Evolutionary conservation across 2,797 vertebrate species (phyloP).

Genomic region (Cygnus olor): DNA sequence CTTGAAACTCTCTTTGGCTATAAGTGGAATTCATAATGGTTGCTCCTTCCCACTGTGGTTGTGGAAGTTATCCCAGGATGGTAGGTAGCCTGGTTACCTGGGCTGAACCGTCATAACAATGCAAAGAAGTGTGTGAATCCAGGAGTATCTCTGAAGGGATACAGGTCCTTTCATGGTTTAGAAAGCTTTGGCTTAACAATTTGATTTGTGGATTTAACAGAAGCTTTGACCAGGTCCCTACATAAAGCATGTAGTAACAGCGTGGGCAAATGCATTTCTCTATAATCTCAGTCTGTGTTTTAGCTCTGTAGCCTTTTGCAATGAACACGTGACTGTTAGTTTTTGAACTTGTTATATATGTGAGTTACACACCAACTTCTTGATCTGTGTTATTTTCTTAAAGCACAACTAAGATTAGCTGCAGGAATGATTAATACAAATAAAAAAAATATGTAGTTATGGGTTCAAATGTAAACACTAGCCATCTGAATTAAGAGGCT

Average conservation of each 20-base stretch:
- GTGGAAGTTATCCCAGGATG: neutral
- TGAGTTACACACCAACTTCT: neutral
- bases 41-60: neutral
- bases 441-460: neutral
- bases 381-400: neutral
- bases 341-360: neutral
- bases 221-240: neutral
- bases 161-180: neutral
- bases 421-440: neutral
- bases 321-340: neutral
- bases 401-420: neutral
- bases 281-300: neutral
- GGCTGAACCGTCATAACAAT: fast-evolving
- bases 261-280: neutral
- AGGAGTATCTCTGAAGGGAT: fast-evolving
- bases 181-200: neutral
- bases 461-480: neutral
- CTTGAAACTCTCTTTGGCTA: neutral
- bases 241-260: neutral
- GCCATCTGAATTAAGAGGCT: neutral
- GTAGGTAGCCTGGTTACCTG: neutral
- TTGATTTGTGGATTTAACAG: neutral
- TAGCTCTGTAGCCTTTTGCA: neutral
- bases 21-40: neutral
- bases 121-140: fast-evolving